These are phyloP conservation scores for Murina feae DNA, from an alignment of 2,113 vertebrate genomes.

Conservation along the genomic window DNA sequence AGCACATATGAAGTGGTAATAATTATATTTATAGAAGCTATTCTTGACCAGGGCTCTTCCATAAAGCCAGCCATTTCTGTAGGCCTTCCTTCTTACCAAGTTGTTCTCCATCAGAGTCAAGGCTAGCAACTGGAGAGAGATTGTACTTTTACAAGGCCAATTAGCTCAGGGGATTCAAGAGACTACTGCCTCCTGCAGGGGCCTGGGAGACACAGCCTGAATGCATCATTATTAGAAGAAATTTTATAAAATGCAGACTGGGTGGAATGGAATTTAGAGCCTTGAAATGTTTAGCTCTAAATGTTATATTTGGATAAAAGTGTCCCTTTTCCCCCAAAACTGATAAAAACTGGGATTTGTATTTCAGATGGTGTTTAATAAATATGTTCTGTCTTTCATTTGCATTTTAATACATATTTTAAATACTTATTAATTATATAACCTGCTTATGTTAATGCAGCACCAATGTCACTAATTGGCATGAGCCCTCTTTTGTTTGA, in stretches of 20 bases:
- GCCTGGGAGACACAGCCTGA: not conserved
- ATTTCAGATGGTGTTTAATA: slow-evolving; percentile 8
- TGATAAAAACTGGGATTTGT: not conserved
- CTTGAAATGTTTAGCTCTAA: slow-evolving; percentile 9
- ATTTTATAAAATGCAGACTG: not conserved
- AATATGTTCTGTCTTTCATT: not conserved
- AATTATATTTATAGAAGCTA: not conserved
- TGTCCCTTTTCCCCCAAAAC: slow-evolving; percentile 3
- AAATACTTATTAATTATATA: not conserved
- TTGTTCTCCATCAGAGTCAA: not conserved
- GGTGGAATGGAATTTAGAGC: not conserved
- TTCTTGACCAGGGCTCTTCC: not conserved
- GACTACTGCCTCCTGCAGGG: not conserved
- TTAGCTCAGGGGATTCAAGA: not conserved
- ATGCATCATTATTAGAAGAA: not conserved
- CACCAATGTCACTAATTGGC: no score
- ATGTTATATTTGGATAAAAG: slow-evolving; percentile 7
- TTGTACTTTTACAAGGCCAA: not conserved
- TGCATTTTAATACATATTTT: not conserved
- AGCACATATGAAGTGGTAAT: not conserved
- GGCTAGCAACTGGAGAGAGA: not conserved
- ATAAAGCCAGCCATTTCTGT: not conserved
- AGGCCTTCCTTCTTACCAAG: not conserved
- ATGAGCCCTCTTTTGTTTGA: no score
- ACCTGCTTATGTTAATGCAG: no score